Evolutionary conservation across 2,888 invertebrate genomes (phyloP).

Genomic region (Galeopsomyia nigrocyanea): DNA sequence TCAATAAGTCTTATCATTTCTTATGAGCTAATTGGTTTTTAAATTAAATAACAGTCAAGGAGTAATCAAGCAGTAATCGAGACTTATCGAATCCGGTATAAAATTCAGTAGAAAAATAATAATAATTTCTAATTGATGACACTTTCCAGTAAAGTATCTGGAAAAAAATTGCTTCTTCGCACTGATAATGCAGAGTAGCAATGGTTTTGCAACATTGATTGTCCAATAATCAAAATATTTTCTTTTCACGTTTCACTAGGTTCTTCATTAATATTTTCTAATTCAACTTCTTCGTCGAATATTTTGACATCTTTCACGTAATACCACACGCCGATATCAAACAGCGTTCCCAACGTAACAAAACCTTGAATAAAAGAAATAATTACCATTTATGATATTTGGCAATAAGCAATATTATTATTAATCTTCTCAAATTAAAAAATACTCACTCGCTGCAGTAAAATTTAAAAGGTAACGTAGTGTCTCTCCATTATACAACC

Average conservation of each 20-base stretch:
- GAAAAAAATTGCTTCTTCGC: too few species aligned
- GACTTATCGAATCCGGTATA: constrained; percentile 21
- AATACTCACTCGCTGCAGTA: constrained; percentile 73
- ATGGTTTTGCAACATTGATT: too few species aligned
- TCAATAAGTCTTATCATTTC: constrained; percentile 29
- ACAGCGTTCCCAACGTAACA: constrained; percentile 75
- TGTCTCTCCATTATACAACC: constrained; percentile 79
- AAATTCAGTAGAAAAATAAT: constrained; percentile 39
- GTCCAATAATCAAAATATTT: background rate
- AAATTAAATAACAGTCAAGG: constrained; percentile 18
- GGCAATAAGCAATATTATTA: background rate
- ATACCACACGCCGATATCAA: constrained; percentile 79
- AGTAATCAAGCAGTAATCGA: constrained; percentile 11
- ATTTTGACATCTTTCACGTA: constrained; percentile 78
- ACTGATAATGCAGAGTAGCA: too few species aligned
- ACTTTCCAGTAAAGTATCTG: too few species aligned
- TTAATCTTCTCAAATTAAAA: background rate
- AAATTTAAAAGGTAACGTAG: constrained; percentile 77
- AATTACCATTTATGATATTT: constrained; percentile 1
- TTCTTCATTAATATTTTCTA: constrained; percentile 64
- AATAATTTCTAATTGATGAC: background rate
- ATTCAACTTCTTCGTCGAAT: constrained; percentile 76
- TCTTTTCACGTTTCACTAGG: constrained; percentile 56
- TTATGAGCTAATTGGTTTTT: constrained; percentile 30
- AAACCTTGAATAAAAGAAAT: constrained; percentile 66